These are phyloP conservation scores for Macrobrachium rosenbergii DNA, from an alignment of 1,140 invertebrate species.

Conservation along the genomic window DNA sequence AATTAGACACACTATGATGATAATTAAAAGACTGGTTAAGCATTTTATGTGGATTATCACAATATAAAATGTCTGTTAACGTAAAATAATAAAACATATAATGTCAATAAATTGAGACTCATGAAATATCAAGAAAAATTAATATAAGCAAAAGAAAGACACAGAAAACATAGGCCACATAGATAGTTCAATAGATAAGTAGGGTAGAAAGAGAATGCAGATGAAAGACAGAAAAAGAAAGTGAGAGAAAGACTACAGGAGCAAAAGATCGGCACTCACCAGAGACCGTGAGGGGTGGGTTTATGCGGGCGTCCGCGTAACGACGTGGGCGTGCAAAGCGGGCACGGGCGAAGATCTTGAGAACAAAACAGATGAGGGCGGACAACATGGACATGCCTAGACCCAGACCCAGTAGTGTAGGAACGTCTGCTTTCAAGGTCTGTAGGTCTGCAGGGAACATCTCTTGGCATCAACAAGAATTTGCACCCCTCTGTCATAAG, in stretches of 20 bases:
- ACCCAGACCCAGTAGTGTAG: constrained; percentile 83
- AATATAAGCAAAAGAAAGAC: too few relatives aligned
- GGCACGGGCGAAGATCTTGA: constrained; percentile 83
- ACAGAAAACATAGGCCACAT: too few relatives aligned
- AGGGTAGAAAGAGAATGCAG: constrained; percentile 10
- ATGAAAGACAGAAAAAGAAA: not conserved
- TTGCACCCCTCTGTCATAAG: too few relatives aligned
- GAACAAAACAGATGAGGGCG: constrained; percentile 86
- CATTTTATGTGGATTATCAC: too few relatives aligned
- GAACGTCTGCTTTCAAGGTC: constrained; percentile 84
- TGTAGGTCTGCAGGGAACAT: constrained; percentile 77
- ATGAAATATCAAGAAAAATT: too few relatives aligned
- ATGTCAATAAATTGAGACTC: too few relatives aligned
- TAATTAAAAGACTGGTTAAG: too few relatives aligned
- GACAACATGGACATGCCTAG: constrained; percentile 86
- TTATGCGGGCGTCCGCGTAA: constrained; percentile 84
- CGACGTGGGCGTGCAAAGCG: constrained; percentile 80
- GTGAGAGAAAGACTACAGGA: not conserved
- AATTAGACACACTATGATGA: too few relatives aligned
- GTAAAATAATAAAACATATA: too few relatives aligned
- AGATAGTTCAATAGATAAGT: too few relatives aligned
- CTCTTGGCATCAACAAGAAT: too few relatives aligned
- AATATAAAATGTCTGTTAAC: too few relatives aligned
- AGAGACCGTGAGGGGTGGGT: constrained; percentile 85
- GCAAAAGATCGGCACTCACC: constrained; percentile 73